These are phyloP conservation scores for Alviniconcha marisindica DNA, from an alignment of 1,140 invertebrate genomes.

Conservation along the genomic window DNA sequence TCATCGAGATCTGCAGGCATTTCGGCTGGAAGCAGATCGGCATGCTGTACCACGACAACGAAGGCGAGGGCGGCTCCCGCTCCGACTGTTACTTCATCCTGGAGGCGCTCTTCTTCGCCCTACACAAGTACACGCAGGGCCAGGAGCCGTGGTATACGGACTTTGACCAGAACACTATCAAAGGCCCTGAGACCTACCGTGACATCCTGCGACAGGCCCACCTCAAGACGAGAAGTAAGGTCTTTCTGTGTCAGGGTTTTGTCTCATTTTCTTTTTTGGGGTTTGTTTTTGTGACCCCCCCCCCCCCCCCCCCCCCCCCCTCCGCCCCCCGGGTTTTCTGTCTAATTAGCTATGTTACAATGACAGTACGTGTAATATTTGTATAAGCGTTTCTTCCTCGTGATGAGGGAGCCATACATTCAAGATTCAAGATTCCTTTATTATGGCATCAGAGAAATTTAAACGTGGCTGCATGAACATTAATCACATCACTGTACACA, in stretches of 20 bases:
- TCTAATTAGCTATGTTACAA: too few species aligned
- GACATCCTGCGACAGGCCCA: slow-evolving; percentile 52
- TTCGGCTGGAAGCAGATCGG: slow-evolving; percentile 86
- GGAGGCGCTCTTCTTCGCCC: slow-evolving; percentile 59
- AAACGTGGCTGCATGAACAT: too few species aligned
- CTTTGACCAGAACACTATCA: slow-evolving; percentile 80
- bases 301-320: too few species aligned
- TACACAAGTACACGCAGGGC: slow-evolving; percentile 53
- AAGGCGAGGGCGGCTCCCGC: slow-evolving; percentile 34
- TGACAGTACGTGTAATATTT: too few species aligned
- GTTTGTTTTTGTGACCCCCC: too few species aligned
- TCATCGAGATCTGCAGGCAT: slow-evolving; percentile 82
- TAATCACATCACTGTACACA: too few species aligned
- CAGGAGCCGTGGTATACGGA: slow-evolving; percentile 78
- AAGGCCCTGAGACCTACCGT: slow-evolving; percentile 66
- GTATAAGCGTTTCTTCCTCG: too few species aligned
- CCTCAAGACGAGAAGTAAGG: slow-evolving; percentile 60
- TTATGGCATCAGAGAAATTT: too few species aligned
- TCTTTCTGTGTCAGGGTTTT: background rate
- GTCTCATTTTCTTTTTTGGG: background rate
- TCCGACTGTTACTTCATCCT: slow-evolving; percentile 64
- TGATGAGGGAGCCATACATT: too few species aligned
- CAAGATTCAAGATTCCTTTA: too few species aligned
- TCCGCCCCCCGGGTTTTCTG: too few species aligned
- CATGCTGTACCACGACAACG: slow-evolving; percentile 68